A percentile compares a stretch with the other conserved stretches of the same genome.
Evolutionary conservation across 1,140 invertebrate genomes (phyloP).

Genomic region (Apis laboriosa): DNA sequence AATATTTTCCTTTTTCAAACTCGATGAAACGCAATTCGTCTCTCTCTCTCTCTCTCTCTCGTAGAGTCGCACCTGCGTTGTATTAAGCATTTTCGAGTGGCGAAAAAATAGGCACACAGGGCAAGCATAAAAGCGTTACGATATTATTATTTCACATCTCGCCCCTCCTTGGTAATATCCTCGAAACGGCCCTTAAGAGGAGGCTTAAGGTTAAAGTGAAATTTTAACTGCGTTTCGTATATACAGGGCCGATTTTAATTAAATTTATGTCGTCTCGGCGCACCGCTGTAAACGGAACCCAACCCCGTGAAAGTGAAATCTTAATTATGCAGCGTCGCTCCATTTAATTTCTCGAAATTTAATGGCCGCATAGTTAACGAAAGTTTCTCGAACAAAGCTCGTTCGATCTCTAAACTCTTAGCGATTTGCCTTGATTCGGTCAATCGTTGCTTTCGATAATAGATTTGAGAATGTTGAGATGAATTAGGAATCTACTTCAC

Average conservation of each 20-base stretch:
- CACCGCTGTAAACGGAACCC: not conserved
- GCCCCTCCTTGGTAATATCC: not conserved
- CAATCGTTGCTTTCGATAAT: too few species aligned
- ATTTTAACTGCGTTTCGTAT: constrained; percentile 14
- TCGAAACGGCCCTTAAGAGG: not conserved
- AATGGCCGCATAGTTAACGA: not conserved
- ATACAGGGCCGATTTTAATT: constrained; percentile 5
- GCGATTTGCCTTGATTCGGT: too few species aligned
- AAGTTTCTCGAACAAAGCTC: too few species aligned
- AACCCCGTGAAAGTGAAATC: not conserved
- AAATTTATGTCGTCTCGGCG: constrained; percentile 26
- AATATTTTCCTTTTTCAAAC: too few species aligned
- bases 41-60: not conserved
- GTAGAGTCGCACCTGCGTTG: not conserved
- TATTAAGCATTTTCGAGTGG: constrained; percentile 41
- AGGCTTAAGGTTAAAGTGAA: constrained; percentile 22
- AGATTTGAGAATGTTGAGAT: too few species aligned
- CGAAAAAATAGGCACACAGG: constrained; percentile 22
- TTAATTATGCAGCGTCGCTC: constrained; percentile 5
- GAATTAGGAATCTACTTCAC: too few species aligned
- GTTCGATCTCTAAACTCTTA: too few species aligned
- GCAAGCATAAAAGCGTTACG: constrained; percentile 38
- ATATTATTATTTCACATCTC: constrained; percentile 50
- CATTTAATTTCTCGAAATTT: constrained; percentile 26
- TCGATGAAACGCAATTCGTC: not conserved